phyloP scores from a whole-genome alignment of 2,113 vertebrate species.

The Porphyrio hochstetteri region DNA sequence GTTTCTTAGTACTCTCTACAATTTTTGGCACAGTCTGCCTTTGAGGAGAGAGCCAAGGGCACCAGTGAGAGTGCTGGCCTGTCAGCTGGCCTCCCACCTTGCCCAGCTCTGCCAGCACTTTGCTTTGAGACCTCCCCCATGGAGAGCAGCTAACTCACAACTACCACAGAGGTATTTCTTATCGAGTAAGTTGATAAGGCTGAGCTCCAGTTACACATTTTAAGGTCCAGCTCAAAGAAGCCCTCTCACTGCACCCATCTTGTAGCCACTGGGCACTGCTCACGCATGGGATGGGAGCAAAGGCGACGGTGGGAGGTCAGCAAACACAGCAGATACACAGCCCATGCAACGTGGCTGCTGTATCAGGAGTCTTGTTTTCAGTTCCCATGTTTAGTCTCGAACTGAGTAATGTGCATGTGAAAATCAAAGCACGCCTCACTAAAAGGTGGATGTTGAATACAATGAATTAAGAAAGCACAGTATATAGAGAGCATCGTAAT shows the following conservation, averaged over 20 bases:
- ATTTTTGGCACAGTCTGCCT: background rate
- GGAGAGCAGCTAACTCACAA: background rate
- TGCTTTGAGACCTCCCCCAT: background rate
- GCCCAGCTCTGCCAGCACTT: background rate
- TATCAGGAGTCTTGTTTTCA: background rate
- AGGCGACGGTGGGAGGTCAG: background rate
- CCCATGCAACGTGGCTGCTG: fast-evolving
- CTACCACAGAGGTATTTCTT: background rate
- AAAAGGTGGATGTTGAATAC: slow-evolving; percentile 17
- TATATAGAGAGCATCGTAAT: background rate
- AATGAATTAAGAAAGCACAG: slow-evolving; percentile 22
- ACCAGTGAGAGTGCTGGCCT: background rate
- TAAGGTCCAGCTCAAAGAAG: background rate
- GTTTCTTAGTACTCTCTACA: background rate
- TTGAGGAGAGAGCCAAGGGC: background rate
- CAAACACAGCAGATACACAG: background rate
- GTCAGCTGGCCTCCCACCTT: background rate
- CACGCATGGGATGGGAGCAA: background rate
- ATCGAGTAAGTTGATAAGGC: background rate
- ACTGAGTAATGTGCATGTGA: background rate
- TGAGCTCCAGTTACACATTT: background rate
- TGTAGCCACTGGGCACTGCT: background rate
- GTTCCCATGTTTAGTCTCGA: background rate
- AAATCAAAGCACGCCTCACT: background rate
- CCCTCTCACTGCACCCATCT: background rate